These are phyloP conservation scores for Psittacula echo DNA, from an alignment of 2,797 vertebrate species.

Conservation along the genomic window DNA sequence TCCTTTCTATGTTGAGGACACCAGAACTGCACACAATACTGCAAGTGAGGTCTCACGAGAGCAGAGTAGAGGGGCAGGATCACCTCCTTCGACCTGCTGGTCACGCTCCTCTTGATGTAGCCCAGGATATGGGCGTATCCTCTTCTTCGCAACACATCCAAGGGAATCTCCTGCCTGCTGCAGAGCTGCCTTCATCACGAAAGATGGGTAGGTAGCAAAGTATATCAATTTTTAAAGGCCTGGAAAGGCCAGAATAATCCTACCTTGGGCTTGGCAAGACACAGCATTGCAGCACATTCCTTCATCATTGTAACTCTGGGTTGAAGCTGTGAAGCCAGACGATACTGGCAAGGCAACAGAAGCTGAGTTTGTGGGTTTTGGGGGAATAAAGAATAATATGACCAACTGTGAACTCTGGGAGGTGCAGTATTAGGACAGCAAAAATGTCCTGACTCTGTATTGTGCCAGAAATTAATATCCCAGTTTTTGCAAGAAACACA, in stretches of 20 bases:
- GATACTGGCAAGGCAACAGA: neutral
- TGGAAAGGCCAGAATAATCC: neutral
- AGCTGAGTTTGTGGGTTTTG: slow-evolving; percentile 14
- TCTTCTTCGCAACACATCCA: neutral
- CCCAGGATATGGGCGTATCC: neutral
- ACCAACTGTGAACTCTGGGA: neutral
- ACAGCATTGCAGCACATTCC: slow-evolving; percentile 15
- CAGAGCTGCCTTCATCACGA: neutral
- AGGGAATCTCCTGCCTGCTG: neutral
- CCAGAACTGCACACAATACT: too few species aligned
- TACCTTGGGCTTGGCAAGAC: neutral
- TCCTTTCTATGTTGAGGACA: too few species aligned
- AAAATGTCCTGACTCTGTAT: neutral
- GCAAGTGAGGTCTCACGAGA: too few species aligned
- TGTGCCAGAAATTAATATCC: neutral
- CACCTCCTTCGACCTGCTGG: too few species aligned
- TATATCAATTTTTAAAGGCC: neutral
- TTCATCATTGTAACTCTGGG: neutral
- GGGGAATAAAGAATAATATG: slow-evolving; percentile 12
- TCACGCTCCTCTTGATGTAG: too few species aligned
- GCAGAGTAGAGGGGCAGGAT: too few species aligned
- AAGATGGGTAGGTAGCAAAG: neutral
- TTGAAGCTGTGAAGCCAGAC: neutral
- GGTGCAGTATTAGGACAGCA: neutral
- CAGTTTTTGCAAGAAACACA: neutral